phyloP scores from a whole-genome alignment of 2,113 vertebrate species.

The Eulemur macaco region DNA sequence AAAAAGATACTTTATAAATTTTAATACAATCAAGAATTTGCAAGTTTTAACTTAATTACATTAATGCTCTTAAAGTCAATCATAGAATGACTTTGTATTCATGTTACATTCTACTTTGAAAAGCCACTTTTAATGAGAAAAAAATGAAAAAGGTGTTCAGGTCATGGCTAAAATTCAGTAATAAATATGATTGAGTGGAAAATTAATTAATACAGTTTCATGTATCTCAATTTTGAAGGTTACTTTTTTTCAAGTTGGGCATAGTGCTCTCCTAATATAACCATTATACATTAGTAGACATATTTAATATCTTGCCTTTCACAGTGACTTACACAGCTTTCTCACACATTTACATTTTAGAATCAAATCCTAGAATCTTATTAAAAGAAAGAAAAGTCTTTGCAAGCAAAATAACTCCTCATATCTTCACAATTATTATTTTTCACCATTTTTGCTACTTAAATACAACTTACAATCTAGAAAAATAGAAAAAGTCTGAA shows the following conservation, averaged over 20 bases:
- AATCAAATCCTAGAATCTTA: not conserved
- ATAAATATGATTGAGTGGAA: not conserved
- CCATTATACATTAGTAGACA: not conserved
- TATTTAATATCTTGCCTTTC: not conserved
- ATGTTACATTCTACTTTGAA: not conserved
- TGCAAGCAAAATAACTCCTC: not conserved
- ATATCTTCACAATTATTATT: not conserved
- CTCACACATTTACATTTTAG: not conserved
- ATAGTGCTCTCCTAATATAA: not conserved
- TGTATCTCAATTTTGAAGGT: not conserved
- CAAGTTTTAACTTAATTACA: constrained; percentile 49
- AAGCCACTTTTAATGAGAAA: not conserved
- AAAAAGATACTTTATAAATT: constrained; percentile 50
- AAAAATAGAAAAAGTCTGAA: not conserved
- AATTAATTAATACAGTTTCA: not conserved
- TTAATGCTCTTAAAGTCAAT: constrained; percentile 16
- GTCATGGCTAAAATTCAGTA: not conserved
- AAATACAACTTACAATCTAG: not conserved
- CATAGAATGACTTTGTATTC: not conserved
- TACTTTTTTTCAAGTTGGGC: not conserved
- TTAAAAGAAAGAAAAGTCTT: not conserved
- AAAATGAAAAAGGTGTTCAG: not conserved
- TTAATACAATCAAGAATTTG: constrained; percentile 34
- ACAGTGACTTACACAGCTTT: not conserved
- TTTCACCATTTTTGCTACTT: not conserved